Evolutionary conservation across 2,888 invertebrate genomes (phyloP).

Genomic region (Lampropteryx suffumata): DNA sequence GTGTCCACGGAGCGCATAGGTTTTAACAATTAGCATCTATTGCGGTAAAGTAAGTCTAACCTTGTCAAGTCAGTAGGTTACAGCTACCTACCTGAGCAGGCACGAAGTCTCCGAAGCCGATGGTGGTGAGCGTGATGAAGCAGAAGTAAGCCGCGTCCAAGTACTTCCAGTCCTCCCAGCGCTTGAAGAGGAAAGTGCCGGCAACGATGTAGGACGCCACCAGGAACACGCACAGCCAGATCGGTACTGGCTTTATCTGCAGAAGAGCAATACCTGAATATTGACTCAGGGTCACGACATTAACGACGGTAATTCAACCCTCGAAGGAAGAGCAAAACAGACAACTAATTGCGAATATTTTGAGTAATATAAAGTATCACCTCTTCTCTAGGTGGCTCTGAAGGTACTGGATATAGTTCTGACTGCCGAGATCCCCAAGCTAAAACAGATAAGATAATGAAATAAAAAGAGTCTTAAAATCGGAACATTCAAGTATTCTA

Average conservation of each 20-base stretch:
- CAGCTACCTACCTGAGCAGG: conserved; percentile 86
- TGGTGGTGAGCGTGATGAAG: conserved; percentile 96
- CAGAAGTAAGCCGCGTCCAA: conserved; percentile 96
- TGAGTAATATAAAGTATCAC: conserved; percentile 33
- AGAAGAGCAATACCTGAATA: too few species aligned
- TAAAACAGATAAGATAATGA: conserved; percentile 33
- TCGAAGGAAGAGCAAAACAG: too few species aligned
- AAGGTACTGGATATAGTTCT: conserved; percentile 56
- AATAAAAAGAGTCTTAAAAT: too few species aligned
- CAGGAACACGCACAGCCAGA: conserved; percentile 93
- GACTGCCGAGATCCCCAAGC: conserved; percentile 69
- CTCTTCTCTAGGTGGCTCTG: conserved; percentile 59
- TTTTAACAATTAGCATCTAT: too few species aligned
- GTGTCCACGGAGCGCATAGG: too few species aligned
- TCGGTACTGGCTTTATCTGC: conserved; percentile 89
- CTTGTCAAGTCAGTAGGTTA: too few species aligned
- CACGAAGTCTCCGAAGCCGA: conserved; percentile 96
- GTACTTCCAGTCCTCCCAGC: conserved; percentile 94
- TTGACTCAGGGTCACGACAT: too few species aligned
- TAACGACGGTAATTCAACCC: too few species aligned
- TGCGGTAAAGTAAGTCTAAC: too few species aligned
- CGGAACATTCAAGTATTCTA: neutral
- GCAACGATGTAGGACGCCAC: conserved; percentile 95
- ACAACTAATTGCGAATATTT: too few species aligned
- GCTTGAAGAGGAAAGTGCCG: conserved; percentile 92